Percentiles rank a stretch among this genome's conserved stretches.
These are phyloP conservation scores for Pachliopta kotzebuea DNA, from an alignment of 2,888 invertebrate species.

Conservation along the genomic window DNA sequence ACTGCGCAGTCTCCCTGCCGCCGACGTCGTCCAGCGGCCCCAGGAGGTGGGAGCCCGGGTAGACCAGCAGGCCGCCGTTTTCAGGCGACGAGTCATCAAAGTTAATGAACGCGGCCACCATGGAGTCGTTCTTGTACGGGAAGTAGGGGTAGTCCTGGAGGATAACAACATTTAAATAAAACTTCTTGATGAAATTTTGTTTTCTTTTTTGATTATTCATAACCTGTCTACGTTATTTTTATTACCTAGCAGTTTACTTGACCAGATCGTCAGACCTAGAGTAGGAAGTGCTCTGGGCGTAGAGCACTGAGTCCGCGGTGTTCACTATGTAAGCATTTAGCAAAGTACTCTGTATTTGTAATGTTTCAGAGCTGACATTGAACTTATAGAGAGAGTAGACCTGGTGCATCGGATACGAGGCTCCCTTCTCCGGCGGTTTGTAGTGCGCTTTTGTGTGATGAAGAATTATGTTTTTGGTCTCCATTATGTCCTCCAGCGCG, in stretches of 20 bases:
- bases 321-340: no score
- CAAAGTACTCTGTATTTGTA: no score
- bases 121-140: constrained; percentile 78
- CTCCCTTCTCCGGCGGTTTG: constrained; percentile 81
- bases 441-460: constrained; percentile 83
- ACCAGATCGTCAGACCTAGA: no score
- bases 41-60: constrained; percentile 80
- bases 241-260: no score
- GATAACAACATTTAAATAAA: no score
- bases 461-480: constrained; percentile 74
- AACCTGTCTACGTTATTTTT: no score
- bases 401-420: constrained; percentile 82
- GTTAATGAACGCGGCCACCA: constrained; percentile 81
- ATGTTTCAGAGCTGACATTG: no score
- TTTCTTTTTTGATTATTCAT: no score
- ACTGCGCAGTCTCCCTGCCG: constrained; percentile 55
- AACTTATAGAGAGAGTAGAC: constrained; percentile 37
- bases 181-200: no score
- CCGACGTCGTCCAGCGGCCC: constrained; percentile 79
- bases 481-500: constrained; percentile 77
- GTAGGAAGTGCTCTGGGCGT: no score
- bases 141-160: constrained; percentile 81
- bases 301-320: no score
- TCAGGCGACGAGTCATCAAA: constrained; percentile 78
- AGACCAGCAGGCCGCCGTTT: constrained; percentile 81